Evolutionary conservation across 2,888 invertebrate genomes (phyloP).

Genomic region (Phasia obesa): DNA sequence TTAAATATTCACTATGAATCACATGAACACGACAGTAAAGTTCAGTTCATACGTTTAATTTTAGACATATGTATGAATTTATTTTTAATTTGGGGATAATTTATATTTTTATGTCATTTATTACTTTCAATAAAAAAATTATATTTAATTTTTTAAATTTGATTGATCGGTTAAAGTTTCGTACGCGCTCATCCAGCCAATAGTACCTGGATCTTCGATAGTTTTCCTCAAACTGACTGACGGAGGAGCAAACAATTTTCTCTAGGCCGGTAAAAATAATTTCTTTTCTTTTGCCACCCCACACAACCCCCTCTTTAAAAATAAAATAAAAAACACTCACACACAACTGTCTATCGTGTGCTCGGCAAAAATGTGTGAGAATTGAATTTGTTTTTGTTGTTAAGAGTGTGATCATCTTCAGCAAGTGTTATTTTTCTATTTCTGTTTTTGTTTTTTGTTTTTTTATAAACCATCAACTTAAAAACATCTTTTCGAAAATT

Average conservation of each 20-base stretch:
- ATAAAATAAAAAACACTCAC: neutral
- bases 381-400: slow-evolving; percentile 42
- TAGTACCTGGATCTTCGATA: slow-evolving; percentile 82
- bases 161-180: slow-evolving; percentile 73
- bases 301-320: slow-evolving; percentile 31
- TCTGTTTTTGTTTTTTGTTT: too few species aligned
- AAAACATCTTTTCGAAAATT: slow-evolving; percentile 37
- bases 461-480: neutral
- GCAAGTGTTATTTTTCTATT: slow-evolving; percentile 41
- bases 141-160: slow-evolving; percentile 39
- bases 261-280: slow-evolving; percentile 57
- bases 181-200: slow-evolving; percentile 78
- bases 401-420: slow-evolving; percentile 61
- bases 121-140: slow-evolving; percentile 24
- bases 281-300: slow-evolving; percentile 34
- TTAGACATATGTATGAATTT: too few species aligned
- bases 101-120: slow-evolving; percentile 22
- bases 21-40: slow-evolving; percentile 1
- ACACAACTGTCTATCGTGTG: slow-evolving; percentile 48
- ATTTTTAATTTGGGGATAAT: neutral
- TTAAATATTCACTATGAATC: slow-evolving; percentile 18
- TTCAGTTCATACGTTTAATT: too few species aligned
- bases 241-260: slow-evolving; percentile 41
- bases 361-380: slow-evolving; percentile 40
- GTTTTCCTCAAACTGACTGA: slow-evolving; percentile 81